A percentile compares a stretch with the other conserved stretches of the same genome.
These are phyloP conservation scores for Noturus placidus DNA, from an alignment of 2,113 vertebrate species.

Conservation along the genomic window DNA sequence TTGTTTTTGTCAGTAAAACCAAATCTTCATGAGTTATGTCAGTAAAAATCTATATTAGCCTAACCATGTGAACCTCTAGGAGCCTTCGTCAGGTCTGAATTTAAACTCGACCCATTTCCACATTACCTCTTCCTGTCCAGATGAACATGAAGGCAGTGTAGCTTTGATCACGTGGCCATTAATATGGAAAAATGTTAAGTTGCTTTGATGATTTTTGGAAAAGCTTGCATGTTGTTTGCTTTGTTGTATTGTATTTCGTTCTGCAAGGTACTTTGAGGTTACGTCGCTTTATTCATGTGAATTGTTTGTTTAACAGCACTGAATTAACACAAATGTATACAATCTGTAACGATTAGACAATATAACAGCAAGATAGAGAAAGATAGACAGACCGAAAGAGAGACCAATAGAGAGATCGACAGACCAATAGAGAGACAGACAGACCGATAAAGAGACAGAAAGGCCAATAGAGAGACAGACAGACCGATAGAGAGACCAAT, in stretches of 20 bases:
- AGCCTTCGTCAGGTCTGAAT: neutral
- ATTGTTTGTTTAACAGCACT: neutral
- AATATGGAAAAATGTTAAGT: neutral
- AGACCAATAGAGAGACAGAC: no score
- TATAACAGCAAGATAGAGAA: neutral
- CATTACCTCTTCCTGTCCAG: neutral
- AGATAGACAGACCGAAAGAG: no score
- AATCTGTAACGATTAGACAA: neutral
- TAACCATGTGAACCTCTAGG: neutral
- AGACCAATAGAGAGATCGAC: no score
- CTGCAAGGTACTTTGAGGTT: neutral
- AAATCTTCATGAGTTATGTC: neutral
- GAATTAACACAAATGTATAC: neutral
- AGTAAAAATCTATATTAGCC: neutral
- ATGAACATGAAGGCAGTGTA: neutral
- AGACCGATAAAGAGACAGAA: no score
- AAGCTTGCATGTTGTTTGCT: no score
- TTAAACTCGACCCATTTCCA: neutral
- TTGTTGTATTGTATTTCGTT: neutral
- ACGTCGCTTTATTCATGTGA: neutral
- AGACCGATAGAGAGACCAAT: no score
- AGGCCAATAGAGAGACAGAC: no score
- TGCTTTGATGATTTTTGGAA: neutral
- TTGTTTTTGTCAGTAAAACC: neutral
- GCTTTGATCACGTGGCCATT: neutral